Conservation (phyloP, 1,140 invertebrate species). For the Drosophila kurseongensis region DNA sequence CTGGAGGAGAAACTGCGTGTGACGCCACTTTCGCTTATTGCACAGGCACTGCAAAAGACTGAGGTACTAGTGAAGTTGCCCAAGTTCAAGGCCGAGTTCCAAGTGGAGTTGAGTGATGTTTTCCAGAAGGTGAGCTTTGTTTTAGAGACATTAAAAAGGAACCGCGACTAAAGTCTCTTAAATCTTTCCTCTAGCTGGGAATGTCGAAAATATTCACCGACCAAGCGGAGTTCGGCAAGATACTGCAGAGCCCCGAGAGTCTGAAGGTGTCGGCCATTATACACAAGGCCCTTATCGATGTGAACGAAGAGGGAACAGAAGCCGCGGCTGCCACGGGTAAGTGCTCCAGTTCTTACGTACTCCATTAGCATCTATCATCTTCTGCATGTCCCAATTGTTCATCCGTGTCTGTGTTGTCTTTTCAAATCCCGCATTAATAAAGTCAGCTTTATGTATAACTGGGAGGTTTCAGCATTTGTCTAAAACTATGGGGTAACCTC, state of each 20-base stretch:
- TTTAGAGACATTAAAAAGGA: background rate
- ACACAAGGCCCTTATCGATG: conserved; percentile 87
- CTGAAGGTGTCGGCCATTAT: conserved; percentile 86
- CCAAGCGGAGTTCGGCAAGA: conserved; percentile 87
- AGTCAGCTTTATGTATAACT: conserved; percentile 17
- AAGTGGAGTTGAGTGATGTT: conserved; percentile 85
- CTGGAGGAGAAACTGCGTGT: conserved; percentile 85
- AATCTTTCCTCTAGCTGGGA: conserved; percentile 85
- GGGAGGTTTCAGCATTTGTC: background rate
- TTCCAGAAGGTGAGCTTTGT: conserved; percentile 84
- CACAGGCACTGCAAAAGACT: conserved; percentile 55
- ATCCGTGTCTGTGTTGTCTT: conserved; percentile 47
- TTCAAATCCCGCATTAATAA: conserved; percentile 51
- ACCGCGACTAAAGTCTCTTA: no score
- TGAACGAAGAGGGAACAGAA: conserved; percentile 87
- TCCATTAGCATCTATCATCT: conserved; percentile 8
- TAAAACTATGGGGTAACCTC: background rate
- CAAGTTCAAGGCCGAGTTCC: conserved; percentile 87
- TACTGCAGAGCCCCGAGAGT: conserved; percentile 85
- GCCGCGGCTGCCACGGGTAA: conserved; percentile 85
- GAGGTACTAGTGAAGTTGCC: conserved; percentile 87
- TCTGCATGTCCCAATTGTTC: conserved; percentile 21
- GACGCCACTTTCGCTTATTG: conserved; percentile 68
- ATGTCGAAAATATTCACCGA: conserved; percentile 86
- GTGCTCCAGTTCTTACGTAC: background rate